These are phyloP conservation scores for Plagiodera versicolora DNA, from an alignment of 2,888 invertebrate species.

Conservation along the genomic window DNA sequence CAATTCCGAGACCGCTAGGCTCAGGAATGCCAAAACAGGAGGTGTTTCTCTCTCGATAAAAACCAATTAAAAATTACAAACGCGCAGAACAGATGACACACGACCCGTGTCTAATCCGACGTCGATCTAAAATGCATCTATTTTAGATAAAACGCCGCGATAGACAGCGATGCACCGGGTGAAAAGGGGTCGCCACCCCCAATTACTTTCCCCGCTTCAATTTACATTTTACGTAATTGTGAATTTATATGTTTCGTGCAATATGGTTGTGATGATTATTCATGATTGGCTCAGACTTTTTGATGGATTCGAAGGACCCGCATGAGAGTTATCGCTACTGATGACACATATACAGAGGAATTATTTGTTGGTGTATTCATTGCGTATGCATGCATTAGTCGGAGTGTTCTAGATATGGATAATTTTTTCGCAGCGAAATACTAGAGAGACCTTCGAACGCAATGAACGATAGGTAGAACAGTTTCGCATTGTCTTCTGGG, in stretches of 20 bases:
- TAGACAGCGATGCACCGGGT: slow-evolving; percentile 40
- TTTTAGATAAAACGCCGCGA: slow-evolving; percentile 50
- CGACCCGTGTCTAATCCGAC: slow-evolving; percentile 36
- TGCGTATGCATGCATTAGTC: background rate
- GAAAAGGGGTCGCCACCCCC: slow-evolving; percentile 28
- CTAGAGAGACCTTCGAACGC: too few relatives aligned
- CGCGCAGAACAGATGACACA: slow-evolving; percentile 23
- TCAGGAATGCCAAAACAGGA: too few relatives aligned
- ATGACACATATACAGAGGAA: background rate
- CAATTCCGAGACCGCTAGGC: too few relatives aligned
- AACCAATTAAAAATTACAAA: slow-evolving; percentile 10
- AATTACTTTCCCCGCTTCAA: slow-evolving; percentile 38
- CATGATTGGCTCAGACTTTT: slow-evolving; percentile 20
- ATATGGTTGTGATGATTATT: slow-evolving; percentile 37
- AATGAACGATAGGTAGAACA: too few relatives aligned
- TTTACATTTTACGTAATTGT: slow-evolving; percentile 36
- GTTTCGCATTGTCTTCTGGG: too few relatives aligned
- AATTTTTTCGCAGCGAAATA: background rate
- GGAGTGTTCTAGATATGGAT: background rate
- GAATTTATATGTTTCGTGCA: slow-evolving; percentile 42
- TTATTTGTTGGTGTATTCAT: too few relatives aligned
- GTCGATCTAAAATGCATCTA: slow-evolving; percentile 52
- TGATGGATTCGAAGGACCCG: slow-evolving; percentile 23
- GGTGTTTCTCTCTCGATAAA: too few relatives aligned
- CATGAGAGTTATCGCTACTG: slow-evolving; percentile 4